Evolutionary conservation across 2,113 vertebrate genomes (phyloP), one percentile per base, ranked within the genome.

Genomic region (Malurus elegans): DNA sequence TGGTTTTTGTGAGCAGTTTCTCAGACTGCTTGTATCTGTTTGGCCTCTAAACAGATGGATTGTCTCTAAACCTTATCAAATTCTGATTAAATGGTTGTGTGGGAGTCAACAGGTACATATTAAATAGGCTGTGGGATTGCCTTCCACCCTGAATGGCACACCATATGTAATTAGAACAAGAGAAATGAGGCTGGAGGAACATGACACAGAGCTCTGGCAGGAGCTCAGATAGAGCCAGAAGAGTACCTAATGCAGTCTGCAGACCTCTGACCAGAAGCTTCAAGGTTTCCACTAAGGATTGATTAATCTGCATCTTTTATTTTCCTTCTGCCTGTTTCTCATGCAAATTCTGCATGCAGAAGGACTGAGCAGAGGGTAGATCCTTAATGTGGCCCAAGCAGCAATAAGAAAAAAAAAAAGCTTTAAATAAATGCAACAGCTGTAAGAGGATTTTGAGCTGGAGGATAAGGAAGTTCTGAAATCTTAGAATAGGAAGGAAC

Each of bases 401-500:
- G 66, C 82, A 73, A 71, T 65, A 71, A 64, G 38, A 54, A 73
- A 69, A 86, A 75, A 79, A 28, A 34, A 69, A 51, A 26, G n/a
- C 92, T 83, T 79, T 72, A 86, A 93, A 81, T 86, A 89, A 88
- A 58, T 76, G 56, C 57, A 89, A 56, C 54, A 92, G 65, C 86
- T 96, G 73, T 74, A 91, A 95, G 95, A 95, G 64, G 88, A 97
- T 97, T 98, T 98, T 32, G 73, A 96, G 85, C 81, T 65, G 67
- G 32, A 90, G 90, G 83, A 96, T 88, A 96, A 98, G 96, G 97
- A 98, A 98, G 96, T 97, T 92, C 92, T 86, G 96, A 92, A 94
- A 92, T 78, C 69, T 72, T 90, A 95, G 90, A 98, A 95, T 90
- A 94, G 97, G 97, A 98, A 98, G 97, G 92, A 97, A 97, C 25